Conservation (phyloP, 2,888 invertebrate genomes). For the Exocentrus adspersus region DNA sequence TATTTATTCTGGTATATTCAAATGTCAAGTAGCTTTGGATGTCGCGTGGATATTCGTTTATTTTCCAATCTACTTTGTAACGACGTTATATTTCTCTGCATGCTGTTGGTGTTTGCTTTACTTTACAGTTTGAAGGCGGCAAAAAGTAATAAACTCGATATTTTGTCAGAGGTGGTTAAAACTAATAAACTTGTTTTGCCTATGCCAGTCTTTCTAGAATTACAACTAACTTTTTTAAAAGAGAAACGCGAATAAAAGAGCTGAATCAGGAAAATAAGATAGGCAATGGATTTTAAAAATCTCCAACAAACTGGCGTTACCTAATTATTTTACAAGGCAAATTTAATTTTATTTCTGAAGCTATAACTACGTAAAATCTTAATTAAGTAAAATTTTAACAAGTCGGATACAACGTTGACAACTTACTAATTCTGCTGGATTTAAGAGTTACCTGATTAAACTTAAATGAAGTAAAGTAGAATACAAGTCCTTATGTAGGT, state of each 20-base stretch:
- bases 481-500: too few relatives aligned
- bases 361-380: too few relatives aligned
- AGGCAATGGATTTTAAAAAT: neutral
- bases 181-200: too few relatives aligned
- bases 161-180: too few relatives aligned
- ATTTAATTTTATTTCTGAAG: neutral
- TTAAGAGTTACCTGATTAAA: too few relatives aligned
- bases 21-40: too few relatives aligned
- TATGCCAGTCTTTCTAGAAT: too few relatives aligned
- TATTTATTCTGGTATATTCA: too few relatives aligned
- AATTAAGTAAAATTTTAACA: too few relatives aligned
- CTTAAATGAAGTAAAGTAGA: too few relatives aligned
- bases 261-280: neutral
- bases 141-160: neutral
- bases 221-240: neutral
- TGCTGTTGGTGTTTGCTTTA: neutral
- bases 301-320: neutral
- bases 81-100: neutral
- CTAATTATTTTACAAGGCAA: neutral
- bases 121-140: neutral
- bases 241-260: neutral
- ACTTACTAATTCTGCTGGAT: too few relatives aligned
- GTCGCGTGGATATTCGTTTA: neutral
- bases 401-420: too few relatives aligned
- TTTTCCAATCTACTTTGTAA: neutral